Conservation (phyloP, 2,113 vertebrate genomes). For the Phalacrocorax aristotelis region DNA sequence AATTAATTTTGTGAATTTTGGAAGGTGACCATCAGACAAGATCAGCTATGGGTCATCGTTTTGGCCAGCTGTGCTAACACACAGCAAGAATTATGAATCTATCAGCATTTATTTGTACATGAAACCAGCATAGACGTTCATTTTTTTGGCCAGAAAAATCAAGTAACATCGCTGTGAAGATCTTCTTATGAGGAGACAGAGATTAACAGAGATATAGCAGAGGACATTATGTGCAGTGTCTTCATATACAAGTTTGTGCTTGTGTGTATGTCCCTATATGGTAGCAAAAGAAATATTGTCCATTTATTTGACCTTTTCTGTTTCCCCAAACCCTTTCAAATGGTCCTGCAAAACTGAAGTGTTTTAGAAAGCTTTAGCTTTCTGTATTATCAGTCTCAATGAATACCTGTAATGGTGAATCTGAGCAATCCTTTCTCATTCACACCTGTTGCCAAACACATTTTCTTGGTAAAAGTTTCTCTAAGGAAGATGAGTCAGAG, state of each 20-base stretch:
- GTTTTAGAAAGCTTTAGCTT: background rate
- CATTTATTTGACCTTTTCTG: background rate
- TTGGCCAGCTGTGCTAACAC: background rate
- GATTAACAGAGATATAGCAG: background rate
- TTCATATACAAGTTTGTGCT: background rate
- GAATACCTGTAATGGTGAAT: background rate
- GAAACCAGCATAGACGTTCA: background rate
- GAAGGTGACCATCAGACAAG: background rate
- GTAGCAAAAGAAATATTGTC: background rate
- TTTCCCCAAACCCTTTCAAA: background rate
- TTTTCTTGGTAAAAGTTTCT: conserved; percentile 17
- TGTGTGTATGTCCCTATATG: background rate
- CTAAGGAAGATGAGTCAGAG: conserved; percentile 1
- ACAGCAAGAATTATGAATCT: background rate
- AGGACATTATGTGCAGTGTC: background rate
- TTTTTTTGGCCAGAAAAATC: background rate
- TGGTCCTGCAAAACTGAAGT: background rate
- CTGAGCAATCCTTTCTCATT: background rate
- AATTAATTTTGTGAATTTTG: background rate
- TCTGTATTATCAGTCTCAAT: background rate
- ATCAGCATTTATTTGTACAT: background rate
- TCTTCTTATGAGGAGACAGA: background rate
- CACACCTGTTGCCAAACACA: background rate
- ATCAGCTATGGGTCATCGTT: background rate
- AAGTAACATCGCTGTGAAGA: background rate